A percentile compares a stretch with the other conserved stretches of the same genome.
Conservation (phyloP, 1,140 invertebrate genomes). For the Zophobas morio region DNA sequence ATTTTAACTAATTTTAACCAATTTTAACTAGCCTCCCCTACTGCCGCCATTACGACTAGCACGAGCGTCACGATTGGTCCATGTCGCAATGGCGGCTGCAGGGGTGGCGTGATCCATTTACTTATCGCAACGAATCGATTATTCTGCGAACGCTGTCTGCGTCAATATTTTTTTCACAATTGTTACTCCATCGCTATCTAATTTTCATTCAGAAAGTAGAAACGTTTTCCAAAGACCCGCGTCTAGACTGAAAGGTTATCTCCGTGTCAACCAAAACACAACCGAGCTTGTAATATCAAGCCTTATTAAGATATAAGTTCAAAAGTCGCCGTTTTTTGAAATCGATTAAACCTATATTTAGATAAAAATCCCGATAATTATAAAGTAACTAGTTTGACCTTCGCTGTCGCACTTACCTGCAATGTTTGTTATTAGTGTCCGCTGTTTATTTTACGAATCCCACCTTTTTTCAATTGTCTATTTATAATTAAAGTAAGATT, state of each 20-base stretch:
- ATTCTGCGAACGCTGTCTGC: background rate
- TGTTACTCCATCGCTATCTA: background rate
- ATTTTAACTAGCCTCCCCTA: too few relatives aligned
- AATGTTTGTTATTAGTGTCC: background rate
- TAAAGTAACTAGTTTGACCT: too few relatives aligned
- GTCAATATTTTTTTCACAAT: background rate
- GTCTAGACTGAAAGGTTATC: conserved; percentile 23
- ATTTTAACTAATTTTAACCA: too few relatives aligned
- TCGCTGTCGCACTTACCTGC: background rate
- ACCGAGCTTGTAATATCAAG: conserved; percentile 10
- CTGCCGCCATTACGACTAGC: too few relatives aligned
- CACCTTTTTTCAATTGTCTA: background rate
- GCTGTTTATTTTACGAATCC: background rate
- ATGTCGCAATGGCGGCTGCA: background rate
- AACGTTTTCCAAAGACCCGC: background rate
- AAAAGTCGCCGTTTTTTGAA: background rate
- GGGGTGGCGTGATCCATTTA: background rate
- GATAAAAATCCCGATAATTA: background rate
- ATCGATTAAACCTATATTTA: conserved; percentile 4
- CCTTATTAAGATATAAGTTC: conserved; percentile 18
- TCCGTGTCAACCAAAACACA: background rate
- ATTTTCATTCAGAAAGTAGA: too few relatives aligned
- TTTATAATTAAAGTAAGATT: background rate
- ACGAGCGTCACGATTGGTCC: too few relatives aligned
- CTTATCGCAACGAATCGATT: background rate